Percentiles rank a stretch among this genome's conserved stretches.
These are phyloP conservation scores for Tiliqua scincoides DNA, from an alignment of 2,113 vertebrate genomes.

Conservation along the genomic window DNA sequence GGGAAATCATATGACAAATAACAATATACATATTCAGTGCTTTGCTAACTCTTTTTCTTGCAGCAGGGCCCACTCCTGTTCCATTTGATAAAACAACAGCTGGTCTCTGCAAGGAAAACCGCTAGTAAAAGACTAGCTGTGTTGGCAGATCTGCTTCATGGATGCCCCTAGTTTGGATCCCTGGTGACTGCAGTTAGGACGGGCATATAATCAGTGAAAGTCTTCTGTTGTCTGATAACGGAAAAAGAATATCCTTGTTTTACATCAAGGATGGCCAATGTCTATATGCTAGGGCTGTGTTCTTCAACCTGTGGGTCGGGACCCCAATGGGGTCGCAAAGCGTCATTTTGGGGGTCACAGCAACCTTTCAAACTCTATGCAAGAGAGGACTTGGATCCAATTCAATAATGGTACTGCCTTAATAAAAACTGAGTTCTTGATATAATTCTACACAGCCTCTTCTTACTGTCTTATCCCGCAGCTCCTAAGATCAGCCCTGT, in stretches of 20 bases:
- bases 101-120: not conserved
- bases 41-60: not conserved
- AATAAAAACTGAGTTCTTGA: too few species aligned
- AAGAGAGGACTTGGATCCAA: too few species aligned
- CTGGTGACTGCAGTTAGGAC: not conserved
- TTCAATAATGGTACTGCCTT: too few species aligned
- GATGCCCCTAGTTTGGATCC: not conserved
- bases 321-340: too few species aligned
- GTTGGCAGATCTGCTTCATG: not conserved
- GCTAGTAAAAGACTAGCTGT: too few species aligned
- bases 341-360: too few species aligned
- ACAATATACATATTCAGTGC: not conserved
- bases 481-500: too few species aligned
- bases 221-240: not conserved
- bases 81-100: not conserved
- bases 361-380: too few species aligned
- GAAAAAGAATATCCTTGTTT: not conserved
- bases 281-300: not conserved
- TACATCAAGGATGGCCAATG: not conserved
- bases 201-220: not conserved
- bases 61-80: not conserved
- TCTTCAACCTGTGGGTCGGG: too few species aligned
- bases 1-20: too few species aligned
- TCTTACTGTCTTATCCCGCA: too few species aligned
- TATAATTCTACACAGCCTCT: too few species aligned